Base-by-base conservation (phyloP, 2,888 invertebrate species). In the Chromoteleia sp. region DNA sequence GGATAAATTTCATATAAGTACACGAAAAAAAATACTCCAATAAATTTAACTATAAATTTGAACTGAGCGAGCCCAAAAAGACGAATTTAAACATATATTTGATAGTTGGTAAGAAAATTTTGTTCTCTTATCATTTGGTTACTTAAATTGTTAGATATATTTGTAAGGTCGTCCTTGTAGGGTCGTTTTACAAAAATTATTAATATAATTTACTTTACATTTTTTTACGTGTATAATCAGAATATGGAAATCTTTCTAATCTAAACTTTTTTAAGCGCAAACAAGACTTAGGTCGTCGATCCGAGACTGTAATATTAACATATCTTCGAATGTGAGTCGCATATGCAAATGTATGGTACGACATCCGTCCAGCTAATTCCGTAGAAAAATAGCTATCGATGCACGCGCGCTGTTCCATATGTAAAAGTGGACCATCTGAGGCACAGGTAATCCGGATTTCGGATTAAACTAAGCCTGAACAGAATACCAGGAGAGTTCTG, bases 401-500 rank as follows among this genome's bases (percentile, higher is more conserved):
- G 80, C 73, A 74, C 82, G 80, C 52, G 63, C 74, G 71, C 65
- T 71, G 41, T 36, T 77, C 84, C 77, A 74, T 73, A 83, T 81
- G 83, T 81, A 86, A 86, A 87, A 88, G 85, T 85, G 84, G 84
- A 86, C 86, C 89, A 87, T 88, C 87, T 87, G 87, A 88, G 86
- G 86, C 86, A 84, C 84, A 80, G 86, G 86, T 90, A 91, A 91
- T 90, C 91, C 91, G 91, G 91, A 91, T 91, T 90, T 89, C 82
- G 90, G 91, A 91, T 91, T 91, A 91, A 87, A 85, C 84, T 88
- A 88, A 90, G 87, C 87, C 85, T 84, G 58, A 45, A 61, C 68
- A 59, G 63, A 77, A 73, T 71, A 85, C 80, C 86, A 80, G 83
- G 84, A 85, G 87, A 86, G 87, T 86, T 86, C 58, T 52, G 71